Evolutionary conservation across 2,888 invertebrate genomes (phyloP).

Genomic region (Aphrophora alni): DNA sequence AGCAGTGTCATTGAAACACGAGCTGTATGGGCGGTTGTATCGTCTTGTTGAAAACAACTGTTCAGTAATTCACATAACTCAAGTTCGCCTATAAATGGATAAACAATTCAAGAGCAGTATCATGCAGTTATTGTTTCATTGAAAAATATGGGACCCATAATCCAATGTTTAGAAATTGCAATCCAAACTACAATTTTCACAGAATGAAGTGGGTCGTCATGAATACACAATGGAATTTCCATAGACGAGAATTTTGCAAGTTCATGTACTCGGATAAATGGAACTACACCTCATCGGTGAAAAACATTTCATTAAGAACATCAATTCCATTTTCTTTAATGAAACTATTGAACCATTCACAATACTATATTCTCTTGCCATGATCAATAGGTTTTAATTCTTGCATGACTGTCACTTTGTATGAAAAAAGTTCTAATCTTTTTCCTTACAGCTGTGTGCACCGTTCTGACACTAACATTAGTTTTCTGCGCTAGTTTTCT

Average conservation of each 20-base stretch:
- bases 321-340: conserved; percentile 15
- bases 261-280: conserved; percentile 15
- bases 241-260: conserved; percentile 6
- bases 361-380: conserved; percentile 15
- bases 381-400: conserved; percentile 10
- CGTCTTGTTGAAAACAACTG: conserved; percentile 12
- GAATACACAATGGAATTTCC: conserved; percentile 16
- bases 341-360: conserved; percentile 21
- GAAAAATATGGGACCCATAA: conserved; percentile 13
- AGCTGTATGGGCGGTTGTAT: conserved; percentile 13
- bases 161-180: neutral
- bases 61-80: conserved; percentile 19
- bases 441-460: neutral
- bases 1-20: conserved; percentile 9
- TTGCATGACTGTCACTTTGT: neutral
- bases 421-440: conserved; percentile 15
- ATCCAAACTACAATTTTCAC: conserved; percentile 8
- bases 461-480: neutral
- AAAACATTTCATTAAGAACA: conserved; percentile 22
- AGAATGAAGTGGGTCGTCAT: conserved; percentile 14
- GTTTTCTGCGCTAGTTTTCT: conserved; percentile 6
- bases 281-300: conserved; percentile 9
- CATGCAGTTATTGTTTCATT: conserved; percentile 13
- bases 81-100: conserved; percentile 13
- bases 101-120: conserved; percentile 11